These are phyloP conservation scores for Hormiphora californensis DNA, from an alignment of 37 sponge, comb jelly and placozoan species.

Conservation along the genomic window DNA sequence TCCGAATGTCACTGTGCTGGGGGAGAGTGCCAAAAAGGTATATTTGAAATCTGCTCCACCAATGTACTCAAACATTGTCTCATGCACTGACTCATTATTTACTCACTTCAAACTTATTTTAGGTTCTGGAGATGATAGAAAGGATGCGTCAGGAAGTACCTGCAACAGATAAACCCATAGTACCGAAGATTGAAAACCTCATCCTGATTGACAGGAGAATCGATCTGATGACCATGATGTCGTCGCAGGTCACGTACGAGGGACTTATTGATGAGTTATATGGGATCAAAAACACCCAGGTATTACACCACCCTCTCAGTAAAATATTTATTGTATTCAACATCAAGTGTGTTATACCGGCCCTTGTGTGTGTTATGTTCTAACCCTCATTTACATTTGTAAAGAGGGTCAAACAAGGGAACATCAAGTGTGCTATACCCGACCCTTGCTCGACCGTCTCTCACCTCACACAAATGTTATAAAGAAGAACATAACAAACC, in stretches of 20 bases:
- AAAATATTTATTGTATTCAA: too few relatives aligned
- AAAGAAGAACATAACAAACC: too few relatives aligned
- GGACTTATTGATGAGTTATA: constrained; percentile 91
- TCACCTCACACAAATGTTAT: too few relatives aligned
- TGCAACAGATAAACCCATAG: neutral
- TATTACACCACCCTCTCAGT: too few relatives aligned
- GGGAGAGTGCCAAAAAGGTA: constrained; percentile 64
- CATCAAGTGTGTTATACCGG: too few relatives aligned
- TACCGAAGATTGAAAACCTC: constrained; percentile 74
- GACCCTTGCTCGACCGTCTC: too few relatives aligned
- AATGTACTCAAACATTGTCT: neutral
- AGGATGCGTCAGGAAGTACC: constrained; percentile 64
- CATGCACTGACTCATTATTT: too few relatives aligned
- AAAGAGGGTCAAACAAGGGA: too few relatives aligned
- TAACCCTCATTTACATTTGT: too few relatives aligned
- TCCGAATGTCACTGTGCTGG: constrained; percentile 81
- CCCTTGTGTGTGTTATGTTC: too few relatives aligned
- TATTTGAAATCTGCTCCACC: neutral
- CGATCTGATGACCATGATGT: constrained; percentile 89
- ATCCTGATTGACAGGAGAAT: constrained; percentile 83
- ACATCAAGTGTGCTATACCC: too few relatives aligned
- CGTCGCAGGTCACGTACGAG: constrained; percentile 93
- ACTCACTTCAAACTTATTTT: too few relatives aligned
- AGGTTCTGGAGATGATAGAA: constrained; percentile 70
- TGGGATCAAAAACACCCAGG: constrained; percentile 78